phyloP scores from a whole-genome alignment of 1,140 invertebrate species.

The Euura saliciscinereae region DNA sequence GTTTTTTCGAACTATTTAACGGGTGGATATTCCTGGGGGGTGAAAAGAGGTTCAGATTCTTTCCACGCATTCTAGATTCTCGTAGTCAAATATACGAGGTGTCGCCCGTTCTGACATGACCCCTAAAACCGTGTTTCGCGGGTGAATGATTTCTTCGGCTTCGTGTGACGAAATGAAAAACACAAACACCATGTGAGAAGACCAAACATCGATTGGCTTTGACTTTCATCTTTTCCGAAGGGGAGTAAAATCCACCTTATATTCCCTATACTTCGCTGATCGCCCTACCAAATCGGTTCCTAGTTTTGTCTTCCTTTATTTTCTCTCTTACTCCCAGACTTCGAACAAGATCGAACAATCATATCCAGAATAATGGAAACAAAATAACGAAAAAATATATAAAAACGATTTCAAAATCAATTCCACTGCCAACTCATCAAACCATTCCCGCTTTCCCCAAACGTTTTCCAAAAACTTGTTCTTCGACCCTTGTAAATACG shows the following conservation, averaged over 20 bases:
- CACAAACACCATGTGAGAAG: neutral
- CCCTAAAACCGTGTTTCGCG: neutral
- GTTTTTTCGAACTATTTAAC: neutral
- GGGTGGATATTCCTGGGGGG: neutral
- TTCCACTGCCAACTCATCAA: too few species aligned
- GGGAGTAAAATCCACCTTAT: neutral
- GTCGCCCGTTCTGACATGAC: neutral
- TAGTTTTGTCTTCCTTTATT: too few species aligned
- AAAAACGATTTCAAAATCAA: too few species aligned
- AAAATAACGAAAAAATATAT: too few species aligned
- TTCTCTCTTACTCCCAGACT: too few species aligned
- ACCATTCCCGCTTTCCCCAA: too few species aligned
- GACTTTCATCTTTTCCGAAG: neutral
- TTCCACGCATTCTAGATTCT: neutral
- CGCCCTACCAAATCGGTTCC: too few species aligned
- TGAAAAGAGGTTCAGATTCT: neutral
- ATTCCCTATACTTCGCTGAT: neutral
- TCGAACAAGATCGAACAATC: too few species aligned
- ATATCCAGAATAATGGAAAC: too few species aligned
- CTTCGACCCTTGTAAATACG: too few species aligned
- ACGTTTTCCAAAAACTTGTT: too few species aligned
- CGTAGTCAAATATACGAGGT: too few species aligned
- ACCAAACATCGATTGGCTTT: neutral
- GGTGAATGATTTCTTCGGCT: neutral
- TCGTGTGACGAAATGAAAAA: neutral